These are phyloP conservation scores for Cheirogaleus medius DNA, from an alignment of 2,113 vertebrate species.

Conservation along the genomic window DNA sequence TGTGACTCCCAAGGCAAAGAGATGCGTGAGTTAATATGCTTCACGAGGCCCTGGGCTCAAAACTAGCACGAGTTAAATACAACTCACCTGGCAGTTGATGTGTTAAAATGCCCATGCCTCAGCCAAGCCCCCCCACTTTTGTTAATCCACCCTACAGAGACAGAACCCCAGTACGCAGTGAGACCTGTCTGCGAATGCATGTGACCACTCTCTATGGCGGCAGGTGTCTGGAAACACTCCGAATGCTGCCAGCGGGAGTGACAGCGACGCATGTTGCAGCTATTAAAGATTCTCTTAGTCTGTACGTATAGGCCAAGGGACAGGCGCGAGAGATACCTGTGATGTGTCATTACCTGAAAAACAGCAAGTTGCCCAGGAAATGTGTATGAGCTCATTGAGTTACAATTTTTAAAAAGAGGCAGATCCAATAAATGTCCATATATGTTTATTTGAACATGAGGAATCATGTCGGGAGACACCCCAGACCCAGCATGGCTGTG, in stretches of 20 bases:
- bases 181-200: rapidly evolving
- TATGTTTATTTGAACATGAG: not conserved
- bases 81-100: no score
- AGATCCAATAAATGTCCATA: rapidly evolving
- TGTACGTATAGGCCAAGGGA: not conserved
- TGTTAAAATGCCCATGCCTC: rapidly evolving
- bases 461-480: not conserved
- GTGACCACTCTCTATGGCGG: rapidly evolving
- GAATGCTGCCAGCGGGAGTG: rapidly evolving
- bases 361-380: not conserved
- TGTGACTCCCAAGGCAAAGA: no score
- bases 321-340: rapidly evolving
- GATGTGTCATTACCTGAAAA: not conserved
- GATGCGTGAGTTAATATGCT: no score
- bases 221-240: not conserved
- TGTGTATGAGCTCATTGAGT: not conserved
- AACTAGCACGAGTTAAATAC: no score
- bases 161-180: rapidly evolving
- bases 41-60: no score
- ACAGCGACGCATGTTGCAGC: not conserved
- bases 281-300: not conserved
- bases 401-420: not conserved
- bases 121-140: not conserved
- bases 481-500: rapidly evolving
- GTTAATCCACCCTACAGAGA: not conserved